phyloP scores from a whole-genome alignment of 1,140 invertebrate species.

The Formica selysi region DNA sequence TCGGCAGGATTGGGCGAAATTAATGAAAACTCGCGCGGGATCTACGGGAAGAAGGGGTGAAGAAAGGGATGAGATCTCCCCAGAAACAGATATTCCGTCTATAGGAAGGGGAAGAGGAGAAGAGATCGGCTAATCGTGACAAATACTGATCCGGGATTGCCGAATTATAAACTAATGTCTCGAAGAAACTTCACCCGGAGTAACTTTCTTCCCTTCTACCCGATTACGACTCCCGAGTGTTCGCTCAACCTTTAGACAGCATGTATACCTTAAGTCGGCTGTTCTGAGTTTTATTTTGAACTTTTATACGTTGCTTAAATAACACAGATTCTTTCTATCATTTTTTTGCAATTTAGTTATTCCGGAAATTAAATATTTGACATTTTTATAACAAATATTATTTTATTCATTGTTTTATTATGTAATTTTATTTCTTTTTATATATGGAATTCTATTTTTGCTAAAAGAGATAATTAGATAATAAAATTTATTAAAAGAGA shows the following conservation, averaged over 20 bases:
- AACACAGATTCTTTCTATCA: not conserved
- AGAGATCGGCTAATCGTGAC: constrained; percentile 85
- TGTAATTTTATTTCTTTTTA: not conserved
- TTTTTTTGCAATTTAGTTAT: not conserved
- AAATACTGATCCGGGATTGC: constrained; percentile 86
- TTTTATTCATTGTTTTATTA: constrained; percentile 6
- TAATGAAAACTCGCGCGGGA: constrained; percentile 83
- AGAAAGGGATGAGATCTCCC: constrained; percentile 72
- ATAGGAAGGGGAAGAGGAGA: constrained; percentile 54
- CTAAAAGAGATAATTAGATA: constrained; percentile 22
- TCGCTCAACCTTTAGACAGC: constrained; percentile 32
- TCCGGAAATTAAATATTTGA: not conserved
- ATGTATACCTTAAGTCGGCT: not conserved
- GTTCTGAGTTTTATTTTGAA: constrained; percentile 20
- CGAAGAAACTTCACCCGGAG: constrained; percentile 79
- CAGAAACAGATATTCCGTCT: constrained; percentile 68
- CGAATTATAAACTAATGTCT: constrained; percentile 86
- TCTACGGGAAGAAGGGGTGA: constrained; percentile 71
- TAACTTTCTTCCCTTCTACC: constrained; percentile 67
- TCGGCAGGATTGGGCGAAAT: constrained; percentile 81
- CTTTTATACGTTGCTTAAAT: constrained; percentile 11
- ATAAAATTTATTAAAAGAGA: not conserved
- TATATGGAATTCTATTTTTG: not conserved
- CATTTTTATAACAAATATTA: not conserved
- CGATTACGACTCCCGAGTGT: constrained; percentile 57